Evolutionary conservation across 2,888 invertebrate genomes (phyloP).

Genomic region (Hyposoter didymator): DNA sequence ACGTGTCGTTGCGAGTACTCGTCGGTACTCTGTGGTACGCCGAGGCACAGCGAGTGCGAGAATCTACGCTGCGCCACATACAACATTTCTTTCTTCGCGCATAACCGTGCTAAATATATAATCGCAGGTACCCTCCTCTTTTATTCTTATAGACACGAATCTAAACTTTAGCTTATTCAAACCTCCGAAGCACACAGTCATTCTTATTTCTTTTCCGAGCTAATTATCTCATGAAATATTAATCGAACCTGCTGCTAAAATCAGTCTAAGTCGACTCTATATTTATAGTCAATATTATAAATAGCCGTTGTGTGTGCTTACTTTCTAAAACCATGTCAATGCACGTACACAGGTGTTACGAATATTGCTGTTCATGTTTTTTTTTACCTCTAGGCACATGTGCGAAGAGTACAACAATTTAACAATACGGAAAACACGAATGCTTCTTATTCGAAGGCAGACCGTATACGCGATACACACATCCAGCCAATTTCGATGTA

Average conservation of each 20-base stretch:
- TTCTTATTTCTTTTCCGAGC: neutral
- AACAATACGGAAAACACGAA: neutral
- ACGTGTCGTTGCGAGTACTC: conserved; percentile 31
- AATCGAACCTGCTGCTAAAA: neutral
- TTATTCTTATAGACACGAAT: neutral
- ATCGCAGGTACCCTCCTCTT: neutral
- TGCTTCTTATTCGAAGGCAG: neutral
- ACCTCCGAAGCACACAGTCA: neutral
- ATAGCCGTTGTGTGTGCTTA: neutral
- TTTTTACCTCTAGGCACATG: neutral
- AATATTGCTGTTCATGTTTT: neutral
- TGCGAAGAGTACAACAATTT: neutral
- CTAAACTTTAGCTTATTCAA: neutral
- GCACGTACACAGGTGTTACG: neutral
- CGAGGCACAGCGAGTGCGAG: conserved; percentile 45
- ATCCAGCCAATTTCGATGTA: neutral
- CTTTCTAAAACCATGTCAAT: neutral
- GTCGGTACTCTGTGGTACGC: conserved; percentile 62
- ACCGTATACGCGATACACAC: neutral
- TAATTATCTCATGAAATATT: neutral
- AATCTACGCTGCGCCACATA: conserved; percentile 32
- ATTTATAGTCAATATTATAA: neutral
- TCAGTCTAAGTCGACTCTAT: neutral
- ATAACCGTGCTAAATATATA: neutral
- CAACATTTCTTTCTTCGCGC: conserved; percentile 28